Evolutionary conservation across 2,888 invertebrate genomes (phyloP).

Genomic region (Yponomeuta evonymella): DNA sequence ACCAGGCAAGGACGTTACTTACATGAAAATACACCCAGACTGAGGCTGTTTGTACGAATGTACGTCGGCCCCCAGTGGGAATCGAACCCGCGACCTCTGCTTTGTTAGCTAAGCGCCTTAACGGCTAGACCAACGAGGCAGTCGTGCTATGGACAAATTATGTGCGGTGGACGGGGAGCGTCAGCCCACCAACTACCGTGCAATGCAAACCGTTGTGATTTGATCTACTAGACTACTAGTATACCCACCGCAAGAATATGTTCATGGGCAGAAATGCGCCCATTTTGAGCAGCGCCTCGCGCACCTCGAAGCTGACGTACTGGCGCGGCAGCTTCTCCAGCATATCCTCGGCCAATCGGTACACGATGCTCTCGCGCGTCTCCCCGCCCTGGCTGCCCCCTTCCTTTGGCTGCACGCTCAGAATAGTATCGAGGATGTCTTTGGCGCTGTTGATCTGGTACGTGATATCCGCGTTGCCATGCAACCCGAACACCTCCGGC

Average conservation of each 20-base stretch:
- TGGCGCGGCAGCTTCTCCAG: slow-evolving; percentile 84
- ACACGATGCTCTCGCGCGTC: slow-evolving; percentile 94
- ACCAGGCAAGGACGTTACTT: no score
- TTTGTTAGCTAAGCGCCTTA: no score
- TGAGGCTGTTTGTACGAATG: no score
- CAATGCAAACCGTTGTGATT: not conserved
- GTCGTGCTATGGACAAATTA: no score
- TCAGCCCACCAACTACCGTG: no score
- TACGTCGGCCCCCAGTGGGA: no score
- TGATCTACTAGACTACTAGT: not conserved
- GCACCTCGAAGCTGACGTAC: slow-evolving; percentile 92
- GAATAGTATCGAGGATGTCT: slow-evolving; percentile 93
- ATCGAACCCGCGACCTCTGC: no score
- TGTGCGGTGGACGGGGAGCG: no score
- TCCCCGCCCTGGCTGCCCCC: slow-evolving; percentile 93
- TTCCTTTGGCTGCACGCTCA: slow-evolving; percentile 98
- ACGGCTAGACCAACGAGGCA: no score
- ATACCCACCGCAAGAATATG: slow-evolving; percentile 84
- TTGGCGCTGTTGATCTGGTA: slow-evolving; percentile 98
- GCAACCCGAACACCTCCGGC: slow-evolving; percentile 97
- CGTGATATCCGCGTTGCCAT: slow-evolving; percentile 97
- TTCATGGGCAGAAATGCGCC: slow-evolving; percentile 96
- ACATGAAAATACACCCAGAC: no score
- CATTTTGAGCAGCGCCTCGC: slow-evolving; percentile 92
- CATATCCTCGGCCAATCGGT: slow-evolving; percentile 95